A percentile compares a stretch with the other conserved stretches of the same genome.
Conservation (phyloP, 2,113 vertebrate genomes). For the Pica pica region DNA sequence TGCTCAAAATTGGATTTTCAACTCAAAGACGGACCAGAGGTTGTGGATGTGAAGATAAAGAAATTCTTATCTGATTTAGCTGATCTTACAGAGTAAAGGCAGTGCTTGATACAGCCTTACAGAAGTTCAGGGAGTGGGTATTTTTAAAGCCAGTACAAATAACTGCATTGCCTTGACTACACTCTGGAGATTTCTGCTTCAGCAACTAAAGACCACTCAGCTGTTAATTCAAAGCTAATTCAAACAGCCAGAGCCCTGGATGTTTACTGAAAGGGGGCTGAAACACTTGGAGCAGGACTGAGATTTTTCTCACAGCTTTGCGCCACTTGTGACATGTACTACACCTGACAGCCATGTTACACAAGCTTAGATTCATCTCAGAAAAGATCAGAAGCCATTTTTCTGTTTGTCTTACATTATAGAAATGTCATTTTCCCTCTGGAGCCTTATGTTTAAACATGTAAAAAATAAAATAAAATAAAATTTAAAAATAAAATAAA, state of each 20-base stretch:
- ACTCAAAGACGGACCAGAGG: not conserved
- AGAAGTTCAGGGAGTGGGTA: not conserved
- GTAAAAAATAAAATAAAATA: not conserved
- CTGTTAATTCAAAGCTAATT: slow-evolving; percentile 18
- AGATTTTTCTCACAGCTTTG: not conserved
- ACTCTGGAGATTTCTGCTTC: not conserved
- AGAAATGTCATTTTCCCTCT: not conserved
- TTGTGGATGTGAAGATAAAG: not conserved
- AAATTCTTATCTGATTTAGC: not conserved
- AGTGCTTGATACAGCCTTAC: not conserved
- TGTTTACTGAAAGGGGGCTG: not conserved
- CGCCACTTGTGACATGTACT: not conserved
- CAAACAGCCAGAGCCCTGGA: not conserved
- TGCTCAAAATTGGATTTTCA: not conserved
- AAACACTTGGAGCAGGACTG: not conserved
- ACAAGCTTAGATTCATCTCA: not conserved
- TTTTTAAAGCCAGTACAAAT: slow-evolving; percentile 18
- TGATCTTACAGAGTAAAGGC: not conserved
- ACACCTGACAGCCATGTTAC: not conserved
- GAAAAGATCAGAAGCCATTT: not conserved
- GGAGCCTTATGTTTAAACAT: not conserved
- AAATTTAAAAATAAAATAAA: not conserved
- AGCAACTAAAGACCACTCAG: not conserved
- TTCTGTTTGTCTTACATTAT: not conserved
- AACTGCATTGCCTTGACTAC: not conserved